Percentiles rank a stretch among this genome's conserved stretches.
Conservation (phyloP, 2,888 invertebrate species). For the Eutolmus rufibarbis region DNA sequence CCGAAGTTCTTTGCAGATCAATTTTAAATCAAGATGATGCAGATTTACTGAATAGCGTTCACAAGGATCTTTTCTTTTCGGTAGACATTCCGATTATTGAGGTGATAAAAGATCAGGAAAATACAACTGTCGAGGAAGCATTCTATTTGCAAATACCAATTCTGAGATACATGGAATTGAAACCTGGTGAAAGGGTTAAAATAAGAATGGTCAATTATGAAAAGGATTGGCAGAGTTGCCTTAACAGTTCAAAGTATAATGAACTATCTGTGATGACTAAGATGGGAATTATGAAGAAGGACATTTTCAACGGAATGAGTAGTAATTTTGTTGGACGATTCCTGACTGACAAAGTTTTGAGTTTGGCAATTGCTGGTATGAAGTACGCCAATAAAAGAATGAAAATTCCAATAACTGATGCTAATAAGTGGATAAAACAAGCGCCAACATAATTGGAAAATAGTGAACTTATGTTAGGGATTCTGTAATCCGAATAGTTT, state of each 20-base stretch:
- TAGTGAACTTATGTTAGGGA: not conserved
- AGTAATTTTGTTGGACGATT: not conserved
- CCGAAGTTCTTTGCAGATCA: conserved; percentile 36
- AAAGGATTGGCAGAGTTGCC: conserved; percentile 37
- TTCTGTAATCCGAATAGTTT: too few species aligned
- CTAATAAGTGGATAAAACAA: too few species aligned
- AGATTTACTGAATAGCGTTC: not conserved
- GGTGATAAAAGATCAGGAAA: not conserved
- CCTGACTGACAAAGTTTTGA: not conserved
- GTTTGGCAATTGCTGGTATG: not conserved
- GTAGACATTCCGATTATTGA: conserved; percentile 35
- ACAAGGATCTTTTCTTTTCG: not conserved
- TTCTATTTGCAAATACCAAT: not conserved
- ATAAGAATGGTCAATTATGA: conserved; percentile 40
- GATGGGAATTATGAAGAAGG: not conserved
- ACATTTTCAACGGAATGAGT: not conserved
- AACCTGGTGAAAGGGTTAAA: not conserved
- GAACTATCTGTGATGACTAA: not conserved
- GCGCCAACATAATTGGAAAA: not conserved
- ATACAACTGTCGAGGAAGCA: not conserved
- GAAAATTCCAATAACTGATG: too few species aligned
- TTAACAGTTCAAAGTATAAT: conserved; percentile 45
- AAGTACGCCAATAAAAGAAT: not conserved
- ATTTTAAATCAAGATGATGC: conserved; percentile 46
- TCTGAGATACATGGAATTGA: not conserved